These are phyloP conservation scores for Athetis lepigone DNA, from an alignment of 2,888 invertebrate genomes.

Conservation along the genomic window DNA sequence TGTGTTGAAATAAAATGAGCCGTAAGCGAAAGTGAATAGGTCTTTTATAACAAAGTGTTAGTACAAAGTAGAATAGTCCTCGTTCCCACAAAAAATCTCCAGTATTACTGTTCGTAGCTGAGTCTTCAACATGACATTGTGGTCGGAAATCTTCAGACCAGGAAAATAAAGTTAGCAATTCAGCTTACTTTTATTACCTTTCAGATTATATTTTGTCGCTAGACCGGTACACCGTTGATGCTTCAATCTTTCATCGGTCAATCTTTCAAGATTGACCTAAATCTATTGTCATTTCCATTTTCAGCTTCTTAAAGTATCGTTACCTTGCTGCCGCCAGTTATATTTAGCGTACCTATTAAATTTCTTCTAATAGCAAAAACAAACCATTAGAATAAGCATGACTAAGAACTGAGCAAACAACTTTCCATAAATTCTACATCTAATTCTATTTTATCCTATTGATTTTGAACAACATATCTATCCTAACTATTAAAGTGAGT, in stretches of 20 bases:
- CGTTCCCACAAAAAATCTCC: conserved; percentile 16
- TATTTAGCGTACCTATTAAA: not conserved
- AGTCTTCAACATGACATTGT: not conserved
- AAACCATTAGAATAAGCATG: conserved; percentile 12
- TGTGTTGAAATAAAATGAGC: conserved; percentile 45
- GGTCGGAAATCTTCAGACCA: not conserved
- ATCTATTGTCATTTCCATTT: not conserved
- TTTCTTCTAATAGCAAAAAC: not conserved
- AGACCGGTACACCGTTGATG: conserved; percentile 1
- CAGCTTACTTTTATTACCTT: not conserved
- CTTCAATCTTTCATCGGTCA: no score
- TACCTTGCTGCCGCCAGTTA: not conserved
- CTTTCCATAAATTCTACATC: conserved; percentile 23
- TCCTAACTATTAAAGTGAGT: conserved; percentile 1
- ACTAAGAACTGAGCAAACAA: conserved; percentile 22
- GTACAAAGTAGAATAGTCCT: not conserved
- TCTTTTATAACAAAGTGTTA: conserved; percentile 23
- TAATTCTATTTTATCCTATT: conserved; percentile 6
- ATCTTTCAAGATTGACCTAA: not conserved
- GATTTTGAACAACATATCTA: conserved; percentile 28
- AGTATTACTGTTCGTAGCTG: not conserved
- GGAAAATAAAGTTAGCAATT: not conserved
- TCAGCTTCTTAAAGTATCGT: not conserved
- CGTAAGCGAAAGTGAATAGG: conserved; percentile 55
- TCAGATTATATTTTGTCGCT: not conserved